A percentile compares a stretch with the other conserved stretches of the same genome.
These are phyloP conservation scores for Sparus aurata DNA, from an alignment of 2,797 vertebrate species.

Conservation along the genomic window DNA sequence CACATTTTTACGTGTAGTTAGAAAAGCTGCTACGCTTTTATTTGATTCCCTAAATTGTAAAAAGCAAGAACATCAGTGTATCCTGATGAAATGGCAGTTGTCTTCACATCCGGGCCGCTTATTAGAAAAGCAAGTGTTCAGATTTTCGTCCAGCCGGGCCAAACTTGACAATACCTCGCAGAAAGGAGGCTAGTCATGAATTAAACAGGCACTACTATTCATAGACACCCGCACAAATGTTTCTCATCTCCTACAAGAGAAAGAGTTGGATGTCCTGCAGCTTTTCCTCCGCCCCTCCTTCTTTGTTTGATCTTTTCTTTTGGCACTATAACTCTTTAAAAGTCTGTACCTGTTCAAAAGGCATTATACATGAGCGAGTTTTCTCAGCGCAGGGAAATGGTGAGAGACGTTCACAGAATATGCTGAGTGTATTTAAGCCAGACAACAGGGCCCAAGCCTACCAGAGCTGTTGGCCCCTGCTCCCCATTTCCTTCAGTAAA, in stretches of 20 bases:
- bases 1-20: conserved; percentile 6
- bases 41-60: conserved; percentile 11
- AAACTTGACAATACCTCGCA: conserved; percentile 29
- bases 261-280: conserved; percentile 76
- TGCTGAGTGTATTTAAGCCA: conserved; percentile 59
- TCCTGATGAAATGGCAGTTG: conserved; percentile 24
- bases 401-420: conserved; percentile 59
- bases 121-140: conserved; percentile 23
- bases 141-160: conserved; percentile 20
- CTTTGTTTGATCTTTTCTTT: conserved; percentile 77
- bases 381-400: conserved; percentile 62
- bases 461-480: conserved; percentile 51
- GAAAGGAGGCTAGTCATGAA: conserved; percentile 65
- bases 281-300: conserved; percentile 58
- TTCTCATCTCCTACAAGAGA: conserved; percentile 66
- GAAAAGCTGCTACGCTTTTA: conserved; percentile 5
- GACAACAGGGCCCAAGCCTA: conserved; percentile 39
- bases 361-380: conserved; percentile 81
- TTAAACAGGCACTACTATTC: conserved; percentile 71
- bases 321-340: conserved; percentile 69
- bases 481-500: conserved; percentile 59
- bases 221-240: conserved; percentile 62
- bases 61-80: neutral
- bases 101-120: conserved; percentile 31
- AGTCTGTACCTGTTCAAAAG: conserved; percentile 74